Evolutionary conservation across 2,797 vertebrate genomes (phyloP), one percentile per base, ranked within the genome.

Genomic region (Smutsia gigantea): DNA sequence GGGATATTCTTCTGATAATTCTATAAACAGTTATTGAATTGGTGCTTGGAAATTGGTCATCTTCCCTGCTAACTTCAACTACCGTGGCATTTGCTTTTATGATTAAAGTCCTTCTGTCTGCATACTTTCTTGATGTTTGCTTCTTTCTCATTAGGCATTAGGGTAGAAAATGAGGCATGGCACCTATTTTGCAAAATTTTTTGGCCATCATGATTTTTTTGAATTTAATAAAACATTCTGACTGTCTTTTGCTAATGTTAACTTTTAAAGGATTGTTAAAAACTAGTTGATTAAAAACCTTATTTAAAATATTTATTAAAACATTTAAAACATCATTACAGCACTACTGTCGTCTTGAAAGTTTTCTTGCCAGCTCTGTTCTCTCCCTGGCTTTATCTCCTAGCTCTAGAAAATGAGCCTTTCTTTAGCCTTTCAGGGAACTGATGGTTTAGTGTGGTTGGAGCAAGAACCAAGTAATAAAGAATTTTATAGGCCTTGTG

Each of bases 381-480:
- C 6, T 94, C 23, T 37, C 21, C 13, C 6, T 90, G 34, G 34
- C 51, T 87, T 64, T 88, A 6, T 64, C 61, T 77, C 15, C 19
- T 66, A 84, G 27, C 59, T 92, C 29, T 84, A 55, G 25, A 95
- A 93, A 92, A 69, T 31, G 37, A 66, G 63, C 3, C 31, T 77
- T 83, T 96, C 31, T 53, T 84, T 69, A 84, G 15, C 49, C 11
- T 64, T 92, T 93, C 7, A 85, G 66, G 51, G 31, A 90, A 82
- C 82, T 66, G 51, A 68, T 82, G 31, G 14, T 55, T 46, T 10
- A n/a, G 2, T 92, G 31, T 87, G 13, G 14, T 68, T 78, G 53
- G 59, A 84, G 12, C 51, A 96, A 83, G 39, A 96, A 82, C 34
- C 42, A 97, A 27, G 29, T 89, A 21, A 77, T 94, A 69, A 74